Evolutionary conservation across 2,888 invertebrate genomes (phyloP), one percentile per base, ranked within the genome.

Genomic region (Drosophila monieri): DNA sequence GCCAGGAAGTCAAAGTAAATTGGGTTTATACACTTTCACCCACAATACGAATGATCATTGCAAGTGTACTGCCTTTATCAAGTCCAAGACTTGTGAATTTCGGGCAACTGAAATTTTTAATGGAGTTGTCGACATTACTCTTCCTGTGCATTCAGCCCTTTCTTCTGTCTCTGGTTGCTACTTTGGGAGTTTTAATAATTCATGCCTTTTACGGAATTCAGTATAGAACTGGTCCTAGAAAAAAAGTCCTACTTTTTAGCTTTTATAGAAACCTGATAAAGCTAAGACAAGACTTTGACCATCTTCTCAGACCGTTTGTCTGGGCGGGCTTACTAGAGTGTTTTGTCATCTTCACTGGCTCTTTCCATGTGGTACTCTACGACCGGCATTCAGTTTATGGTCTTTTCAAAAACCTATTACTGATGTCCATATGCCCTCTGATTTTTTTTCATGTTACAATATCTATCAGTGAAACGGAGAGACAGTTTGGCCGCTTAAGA

Each of bases 71-170:
- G 2, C 48, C 61, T 2, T 3, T 49, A 9, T 8, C 10, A 1
- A 10, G 1, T 15, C 10, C 21, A 18, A 10, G 8, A 1, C 2
- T 18, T 41, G 21, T 21, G 3, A 21, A 21, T 6, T 21, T 21
- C 21, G 8, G 12, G 21, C 10, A 8, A 15, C 1, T 18, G 2
- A 0, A 0, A 10, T 8, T 10, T 30, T 10, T 37, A 23, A n/a
- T 14, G 2, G 0, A 18, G 6, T 3, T 56, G 10, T 4, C 39
- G 9, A 9, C 15, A 9, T 8, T 41, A 10, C 8, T 74, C 0
- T 83, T 83, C 18, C 1, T 70, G 0, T 1, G 48, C 6, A 6
- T 85, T 25, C 85, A 85, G 14, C 68, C 85, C 0, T 18, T 78
- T 6, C 4, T 79, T 1, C 25, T 80, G 4, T 18, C 18, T 3